Base-by-base conservation (phyloP, 2,888 invertebrate species). In the Andrena minutula region DNA sequence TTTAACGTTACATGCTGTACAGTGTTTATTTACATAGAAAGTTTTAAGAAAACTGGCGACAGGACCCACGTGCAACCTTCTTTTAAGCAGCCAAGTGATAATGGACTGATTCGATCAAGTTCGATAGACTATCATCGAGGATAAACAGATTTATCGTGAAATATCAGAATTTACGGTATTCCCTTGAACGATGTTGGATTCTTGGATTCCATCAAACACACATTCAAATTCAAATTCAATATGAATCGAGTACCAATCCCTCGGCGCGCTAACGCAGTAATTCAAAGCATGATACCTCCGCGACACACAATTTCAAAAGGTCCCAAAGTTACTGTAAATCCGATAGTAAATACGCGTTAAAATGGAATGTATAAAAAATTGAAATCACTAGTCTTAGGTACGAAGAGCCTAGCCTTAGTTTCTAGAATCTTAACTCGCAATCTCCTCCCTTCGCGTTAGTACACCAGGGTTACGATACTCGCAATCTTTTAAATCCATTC, bases 321-420 rank as follows among this genome's bases (percentile, higher is more conserved):
- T 80, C 56, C 72, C 80, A 63, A 80, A 68, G 65, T 80, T 56
- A 49, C 60, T 32, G 23, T 68, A 80, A 80, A 66, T 80, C 20
- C 26, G 60, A 61, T 80, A 72, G 60, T 56, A 49, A 68, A 72
- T 61, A n/a, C 32, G 20, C 70, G 65, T 68, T 72, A 80, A 80
- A 80, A 80, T 68, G 80, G 66, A 41, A 63, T 20, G 56, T 80
- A 72, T 80, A 80, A 80, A 80, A 72, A 63, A 63, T 79, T 41
- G 41, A 41, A 26, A 56, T 10, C 23, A 23, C 23, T 23, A 53
- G 53, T n/a, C 20, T 53, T 53, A 10, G 56, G 23, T 23, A 53
- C 61, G n/a, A 10, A 41, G 51, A 56, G 56, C 61, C 61, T 51
- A 72, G 10, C 12, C 71, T 79, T 79, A 79, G 47, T 23, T 12